Percentiles rank a stretch among this genome's conserved stretches.
Conservation (phyloP, 2,113 vertebrate genomes). For the Epinephelus moara region DNA sequence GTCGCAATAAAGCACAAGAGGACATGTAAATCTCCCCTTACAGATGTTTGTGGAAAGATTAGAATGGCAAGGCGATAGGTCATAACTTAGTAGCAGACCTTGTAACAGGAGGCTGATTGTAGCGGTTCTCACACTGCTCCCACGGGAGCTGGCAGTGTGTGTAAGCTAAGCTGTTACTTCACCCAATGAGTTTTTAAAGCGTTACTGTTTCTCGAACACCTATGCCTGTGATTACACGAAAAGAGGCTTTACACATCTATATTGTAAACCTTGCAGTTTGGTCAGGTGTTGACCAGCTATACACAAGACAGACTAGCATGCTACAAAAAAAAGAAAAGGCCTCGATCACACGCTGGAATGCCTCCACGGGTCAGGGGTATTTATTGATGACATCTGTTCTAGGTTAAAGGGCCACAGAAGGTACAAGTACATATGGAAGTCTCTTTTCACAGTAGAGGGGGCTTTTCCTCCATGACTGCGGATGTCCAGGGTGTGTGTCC, state of each 20-base stretch:
- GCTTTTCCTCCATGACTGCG: constrained; percentile 82
- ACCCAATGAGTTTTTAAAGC: constrained; percentile 90
- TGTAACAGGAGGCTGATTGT: constrained; percentile 90
- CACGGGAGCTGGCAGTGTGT: constrained; percentile 85
- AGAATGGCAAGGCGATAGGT: constrained; percentile 80
- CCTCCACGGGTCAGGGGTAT: constrained; percentile 88
- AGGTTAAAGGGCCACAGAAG: constrained; percentile 87
- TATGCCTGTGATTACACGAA: constrained; percentile 79
- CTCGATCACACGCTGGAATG: constrained; percentile 80
- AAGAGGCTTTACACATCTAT: constrained; percentile 79
- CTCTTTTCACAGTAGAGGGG: constrained; percentile 90
- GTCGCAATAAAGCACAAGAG: constrained; percentile 72
- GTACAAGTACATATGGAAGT: constrained; percentile 88
- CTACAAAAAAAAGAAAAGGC: constrained; percentile 67
- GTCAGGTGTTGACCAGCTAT: constrained; percentile 91
- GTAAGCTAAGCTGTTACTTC: constrained; percentile 88
- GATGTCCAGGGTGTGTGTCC: constrained; percentile 84
- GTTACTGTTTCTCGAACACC: constrained; percentile 85
- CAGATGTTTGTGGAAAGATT: constrained; percentile 84
- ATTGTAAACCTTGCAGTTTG: constrained; percentile 88
- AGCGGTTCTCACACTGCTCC: constrained; percentile 85
- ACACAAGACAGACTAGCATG: constrained; percentile 60
- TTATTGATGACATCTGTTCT: constrained; percentile 95
- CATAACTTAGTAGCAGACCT: constrained; percentile 74
- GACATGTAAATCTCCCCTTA: constrained; percentile 74